Conservation (phyloP, 2,797 vertebrate genomes). For the Hoplostethus mediterraneus region DNA sequence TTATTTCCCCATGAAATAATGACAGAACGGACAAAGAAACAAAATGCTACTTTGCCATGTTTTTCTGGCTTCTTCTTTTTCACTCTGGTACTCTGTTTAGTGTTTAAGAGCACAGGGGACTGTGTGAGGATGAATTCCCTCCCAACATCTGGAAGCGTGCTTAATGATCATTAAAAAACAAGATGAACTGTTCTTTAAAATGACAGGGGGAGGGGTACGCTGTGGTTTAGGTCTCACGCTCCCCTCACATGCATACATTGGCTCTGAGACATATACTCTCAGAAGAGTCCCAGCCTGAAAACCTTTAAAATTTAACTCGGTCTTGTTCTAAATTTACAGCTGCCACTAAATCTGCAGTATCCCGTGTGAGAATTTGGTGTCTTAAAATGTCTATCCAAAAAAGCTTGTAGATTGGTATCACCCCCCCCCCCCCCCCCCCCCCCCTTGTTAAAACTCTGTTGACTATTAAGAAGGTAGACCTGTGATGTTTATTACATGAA, state of each 20-base stretch:
- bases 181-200: constrained; percentile 71
- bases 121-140: constrained; percentile 67
- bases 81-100: constrained; percentile 58
- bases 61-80: constrained; percentile 57
- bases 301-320: constrained; percentile 74
- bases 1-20: constrained; percentile 68
- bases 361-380: constrained; percentile 65
- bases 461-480: constrained; percentile 28
- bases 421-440: background rate
- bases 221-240: constrained; percentile 68
- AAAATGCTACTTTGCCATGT: constrained; percentile 51
- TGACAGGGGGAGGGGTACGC: constrained; percentile 59
- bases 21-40: constrained; percentile 64
- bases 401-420: constrained; percentile 31
- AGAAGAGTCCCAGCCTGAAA: constrained; percentile 59
- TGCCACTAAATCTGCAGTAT: constrained; percentile 68
- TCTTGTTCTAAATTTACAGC: constrained; percentile 77
- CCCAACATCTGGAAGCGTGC: constrained; percentile 82
- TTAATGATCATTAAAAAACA: constrained; percentile 81
- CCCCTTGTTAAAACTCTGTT: constrained; percentile 38
- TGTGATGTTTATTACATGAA: constrained; percentile 46
- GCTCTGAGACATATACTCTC: constrained; percentile 61
- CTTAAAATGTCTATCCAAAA: constrained; percentile 41
- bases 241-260: constrained; percentile 45
- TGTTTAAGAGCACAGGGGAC: constrained; percentile 58